phyloP scores from a whole-genome alignment of 2,888 invertebrate genomes.

The Eupithecia subfuscata region DNA sequence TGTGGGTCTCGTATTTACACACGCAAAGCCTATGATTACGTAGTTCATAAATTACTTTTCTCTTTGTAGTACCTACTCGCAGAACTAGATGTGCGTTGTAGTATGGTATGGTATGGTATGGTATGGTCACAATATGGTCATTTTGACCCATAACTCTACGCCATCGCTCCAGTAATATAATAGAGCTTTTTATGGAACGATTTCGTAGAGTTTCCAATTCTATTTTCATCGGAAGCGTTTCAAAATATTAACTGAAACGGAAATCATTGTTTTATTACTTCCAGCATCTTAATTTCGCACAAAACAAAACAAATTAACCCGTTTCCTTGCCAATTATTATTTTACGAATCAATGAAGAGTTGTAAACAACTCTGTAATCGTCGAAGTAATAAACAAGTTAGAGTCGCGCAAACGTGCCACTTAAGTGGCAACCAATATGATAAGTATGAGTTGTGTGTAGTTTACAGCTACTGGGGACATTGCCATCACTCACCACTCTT shows the following conservation, averaged over 20 bases:
- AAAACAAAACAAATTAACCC: slow-evolving; percentile 18
- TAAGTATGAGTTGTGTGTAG: background rate
- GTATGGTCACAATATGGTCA: too few species aligned
- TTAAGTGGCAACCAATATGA: background rate
- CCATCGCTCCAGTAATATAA: background rate
- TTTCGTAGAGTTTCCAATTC: background rate
- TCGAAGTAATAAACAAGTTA: slow-evolving; percentile 38
- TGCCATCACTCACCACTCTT: background rate
- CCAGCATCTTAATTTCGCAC: slow-evolving; percentile 13
- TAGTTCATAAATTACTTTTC: too few species aligned
- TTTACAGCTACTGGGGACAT: background rate
- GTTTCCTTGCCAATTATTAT: slow-evolving; percentile 36
- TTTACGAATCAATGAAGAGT: slow-evolving; percentile 40
- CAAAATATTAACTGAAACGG: slow-evolving; percentile 7
- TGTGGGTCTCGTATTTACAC: too few species aligned
- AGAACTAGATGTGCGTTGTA: too few species aligned
- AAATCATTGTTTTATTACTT: slow-evolving; percentile 9
- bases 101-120: too few species aligned
- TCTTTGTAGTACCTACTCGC: too few species aligned
- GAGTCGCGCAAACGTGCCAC: slow-evolving; percentile 7
- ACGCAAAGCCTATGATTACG: too few species aligned
- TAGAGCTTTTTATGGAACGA: too few species aligned
- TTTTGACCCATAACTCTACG: background rate
- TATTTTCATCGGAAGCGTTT: slow-evolving; percentile 5
- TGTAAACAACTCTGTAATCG: slow-evolving; percentile 45